These are phyloP conservation scores for Morinoia aosen DNA, from an alignment of 2,888 invertebrate species.

Conservation along the genomic window DNA sequence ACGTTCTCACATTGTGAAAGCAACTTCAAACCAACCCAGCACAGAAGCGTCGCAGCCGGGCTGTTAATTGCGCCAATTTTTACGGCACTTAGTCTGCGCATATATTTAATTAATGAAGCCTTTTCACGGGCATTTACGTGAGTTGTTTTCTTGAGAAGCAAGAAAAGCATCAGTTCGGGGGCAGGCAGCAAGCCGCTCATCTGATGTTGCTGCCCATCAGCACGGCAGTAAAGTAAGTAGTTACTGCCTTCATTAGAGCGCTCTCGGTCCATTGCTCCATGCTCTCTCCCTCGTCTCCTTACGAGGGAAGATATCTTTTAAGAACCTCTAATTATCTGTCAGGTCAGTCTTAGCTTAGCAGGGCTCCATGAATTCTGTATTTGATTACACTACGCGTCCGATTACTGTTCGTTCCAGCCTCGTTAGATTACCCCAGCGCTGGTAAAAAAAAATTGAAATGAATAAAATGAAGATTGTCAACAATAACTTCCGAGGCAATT, in stretches of 20 bases:
- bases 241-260: background rate
- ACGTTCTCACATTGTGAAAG: too few relatives aligned
- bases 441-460: background rate
- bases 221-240: background rate
- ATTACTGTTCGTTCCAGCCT: background rate
- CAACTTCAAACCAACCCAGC: too few relatives aligned
- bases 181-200: background rate
- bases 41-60: too few relatives aligned
- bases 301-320: slow-evolving; percentile 1
- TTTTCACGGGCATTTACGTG: background rate
- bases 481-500: background rate
- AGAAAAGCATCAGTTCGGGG: background rate
- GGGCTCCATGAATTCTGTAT: background rate
- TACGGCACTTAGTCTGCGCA: background rate
- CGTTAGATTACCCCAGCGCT: background rate
- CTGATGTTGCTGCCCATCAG: background rate
- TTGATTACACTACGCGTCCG: background rate
- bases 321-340: background rate
- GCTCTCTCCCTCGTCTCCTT: background rate
- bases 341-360: background rate
- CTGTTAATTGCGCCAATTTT: too few relatives aligned
- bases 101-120: background rate
- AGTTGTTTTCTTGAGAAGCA: background rate
- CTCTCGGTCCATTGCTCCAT: background rate
- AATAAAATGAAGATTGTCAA: background rate